Conservation (phyloP, 2,113 vertebrate genomes). For the Limnothrissa miodon region DNA sequence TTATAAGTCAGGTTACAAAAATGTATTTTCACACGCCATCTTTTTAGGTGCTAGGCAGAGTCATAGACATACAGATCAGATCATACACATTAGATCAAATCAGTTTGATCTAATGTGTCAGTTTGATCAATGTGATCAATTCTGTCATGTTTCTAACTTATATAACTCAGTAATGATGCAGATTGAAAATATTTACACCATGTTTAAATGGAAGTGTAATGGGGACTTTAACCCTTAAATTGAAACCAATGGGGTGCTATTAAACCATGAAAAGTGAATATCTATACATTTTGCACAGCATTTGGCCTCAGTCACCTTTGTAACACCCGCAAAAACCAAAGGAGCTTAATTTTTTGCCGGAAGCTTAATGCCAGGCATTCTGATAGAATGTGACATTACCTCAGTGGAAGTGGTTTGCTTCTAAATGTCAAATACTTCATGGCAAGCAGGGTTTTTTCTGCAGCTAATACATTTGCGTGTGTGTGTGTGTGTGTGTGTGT, state of each 20-base stretch:
- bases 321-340: constrained; percentile 30
- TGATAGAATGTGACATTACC: constrained; percentile 33
- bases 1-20: no score
- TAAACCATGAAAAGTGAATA: neutral
- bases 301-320: constrained; percentile 24
- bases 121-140: no score
- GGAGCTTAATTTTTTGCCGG: constrained; percentile 21
- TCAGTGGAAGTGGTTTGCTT: constrained; percentile 41
- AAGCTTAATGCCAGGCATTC: constrained; percentile 17
- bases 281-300: neutral
- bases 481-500: neutral
- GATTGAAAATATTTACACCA: neutral
- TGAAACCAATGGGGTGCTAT: neutral
- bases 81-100: neutral
- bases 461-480: neutral
- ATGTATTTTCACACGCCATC: no score
- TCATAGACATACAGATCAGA: no score
- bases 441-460: neutral
- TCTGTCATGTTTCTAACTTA: no score
- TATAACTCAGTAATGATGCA: no score
- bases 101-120: no score
- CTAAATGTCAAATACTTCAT: constrained; percentile 43
- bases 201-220: neutral
- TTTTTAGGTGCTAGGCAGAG: no score
- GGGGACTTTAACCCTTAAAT: neutral